Conservation (phyloP, 2,888 invertebrate species). For the Epirrhoe alternata region DNA sequence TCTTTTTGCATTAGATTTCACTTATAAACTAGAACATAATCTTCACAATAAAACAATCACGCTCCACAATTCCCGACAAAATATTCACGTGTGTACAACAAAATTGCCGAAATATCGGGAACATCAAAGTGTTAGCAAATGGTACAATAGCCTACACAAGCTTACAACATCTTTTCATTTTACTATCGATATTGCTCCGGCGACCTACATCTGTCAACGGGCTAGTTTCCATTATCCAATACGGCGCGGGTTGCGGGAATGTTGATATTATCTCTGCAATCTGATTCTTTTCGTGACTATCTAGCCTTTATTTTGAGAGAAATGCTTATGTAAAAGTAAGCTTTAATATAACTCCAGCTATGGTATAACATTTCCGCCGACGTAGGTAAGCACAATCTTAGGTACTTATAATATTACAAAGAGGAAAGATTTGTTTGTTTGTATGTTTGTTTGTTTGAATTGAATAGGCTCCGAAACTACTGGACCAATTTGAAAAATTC, state of each 20-base stretch:
- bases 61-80: slow-evolving; percentile 3
- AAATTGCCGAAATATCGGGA: slow-evolving; percentile 21
- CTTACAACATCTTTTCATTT: slow-evolving; percentile 45
- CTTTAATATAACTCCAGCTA: too few relatives aligned
- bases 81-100: not conserved
- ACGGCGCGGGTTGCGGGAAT: slow-evolving; percentile 17
- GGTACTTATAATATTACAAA: too few relatives aligned
- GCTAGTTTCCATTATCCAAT: slow-evolving; percentile 35
- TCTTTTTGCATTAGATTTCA: too few relatives aligned
- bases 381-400: too few relatives aligned
- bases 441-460: too few relatives aligned
- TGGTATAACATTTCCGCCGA: too few relatives aligned
- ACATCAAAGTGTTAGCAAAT: slow-evolving; percentile 31
- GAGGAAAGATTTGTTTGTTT: too few relatives aligned
- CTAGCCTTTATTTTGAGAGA: too few relatives aligned
- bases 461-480: too few relatives aligned
- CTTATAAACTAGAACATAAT: too few relatives aligned
- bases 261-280: not conserved
- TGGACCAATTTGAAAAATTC: too few relatives aligned
- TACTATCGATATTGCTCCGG: slow-evolving; percentile 41
- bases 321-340: too few relatives aligned
- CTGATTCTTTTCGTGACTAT: not conserved
- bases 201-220: slow-evolving; percentile 46
- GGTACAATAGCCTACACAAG: slow-evolving; percentile 25
- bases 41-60: not conserved